Percentiles rank a stretch among this genome's conserved stretches.
Evolutionary conservation across 2,113 vertebrate species (phyloP).

Genomic region (Silurus meridionalis): DNA sequence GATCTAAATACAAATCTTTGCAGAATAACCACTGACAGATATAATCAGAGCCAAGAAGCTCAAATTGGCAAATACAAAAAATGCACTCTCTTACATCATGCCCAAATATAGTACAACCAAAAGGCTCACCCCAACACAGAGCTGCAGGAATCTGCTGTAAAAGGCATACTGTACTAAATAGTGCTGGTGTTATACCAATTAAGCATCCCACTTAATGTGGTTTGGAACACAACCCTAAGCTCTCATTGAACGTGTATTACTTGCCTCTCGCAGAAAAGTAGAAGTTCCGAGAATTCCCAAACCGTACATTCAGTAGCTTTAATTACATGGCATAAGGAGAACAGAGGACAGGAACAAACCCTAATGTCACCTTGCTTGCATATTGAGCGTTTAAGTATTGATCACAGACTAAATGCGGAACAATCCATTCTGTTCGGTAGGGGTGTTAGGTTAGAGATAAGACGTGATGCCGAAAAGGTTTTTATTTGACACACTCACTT

Average conservation of each 20-base stretch:
- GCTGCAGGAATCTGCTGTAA: neutral
- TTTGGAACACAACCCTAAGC: neutral
- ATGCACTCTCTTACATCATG: neutral
- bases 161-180: neutral
- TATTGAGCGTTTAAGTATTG: neutral
- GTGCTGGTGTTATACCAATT: neutral
- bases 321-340: neutral
- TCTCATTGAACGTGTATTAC: neutral
- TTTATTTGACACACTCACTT: slow-evolving; percentile 80
- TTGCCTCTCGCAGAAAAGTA: neutral
- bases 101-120: neutral
- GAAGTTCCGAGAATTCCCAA: neutral
- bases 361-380: neutral
- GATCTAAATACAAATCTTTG: neutral
- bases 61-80: neutral
- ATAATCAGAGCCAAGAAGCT: neutral
- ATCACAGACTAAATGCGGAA: neutral
- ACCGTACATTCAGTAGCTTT: neutral
- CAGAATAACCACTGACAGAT: neutral
- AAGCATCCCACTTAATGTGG: neutral
- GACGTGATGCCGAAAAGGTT: neutral
- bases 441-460: neutral
- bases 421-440: neutral
- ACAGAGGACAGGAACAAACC: neutral
- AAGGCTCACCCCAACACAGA: neutral